Base-by-base conservation (phyloP, 2,797 vertebrate genomes). In the Sebastes steindachneri region DNA sequence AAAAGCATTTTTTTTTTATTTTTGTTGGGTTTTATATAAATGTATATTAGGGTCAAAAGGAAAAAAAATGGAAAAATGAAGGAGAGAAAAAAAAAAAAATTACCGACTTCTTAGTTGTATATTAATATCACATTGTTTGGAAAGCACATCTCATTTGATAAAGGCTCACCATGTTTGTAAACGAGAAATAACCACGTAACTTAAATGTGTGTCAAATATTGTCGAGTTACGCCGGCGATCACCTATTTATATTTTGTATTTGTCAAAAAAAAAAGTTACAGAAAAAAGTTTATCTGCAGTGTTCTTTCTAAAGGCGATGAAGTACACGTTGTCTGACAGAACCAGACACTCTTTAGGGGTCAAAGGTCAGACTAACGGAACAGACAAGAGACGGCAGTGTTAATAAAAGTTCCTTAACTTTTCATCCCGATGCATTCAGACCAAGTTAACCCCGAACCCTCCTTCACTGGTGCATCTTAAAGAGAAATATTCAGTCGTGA, bases 191-290 rank as follows among this genome's bases (percentile, higher is more conserved):
- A 93, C 92, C 87, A 82, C 86, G 69, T 94, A 89, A 94, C 88
- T 91, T 94, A 92, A 92, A 87, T 92, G 93, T 96, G 88, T 94
- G 86, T 92, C 88, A 85, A 77, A 92, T 89, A 84, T 84, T 89
- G 90, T 91, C 82, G 55, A 82, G 86, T 88, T 86, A 89, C 68
- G 82, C 76, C 77, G 68, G 73, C 60, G 69, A 86, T 91, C 87
- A 90, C 85, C 81, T 95, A 95, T 95, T 96, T 96, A 96, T 95
- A 94, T 94, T 95, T 94, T 94, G 86, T 94, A 94, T 89, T 90
- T 90, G 83, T 94, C 86, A 79, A 88, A 86, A 91, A 74, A 74
- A 75, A 81, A 45, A 59, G 29, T 81, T 31, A 85, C 64, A 74
- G 48, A 68, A 79, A 71, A 82, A 77, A 69, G 80, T 88, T 90